A percentile compares a stretch with the other conserved stretches of the same genome.
Evolutionary conservation across 2,888 invertebrate species (phyloP).

Genomic region (Heliconius aoede): DNA sequence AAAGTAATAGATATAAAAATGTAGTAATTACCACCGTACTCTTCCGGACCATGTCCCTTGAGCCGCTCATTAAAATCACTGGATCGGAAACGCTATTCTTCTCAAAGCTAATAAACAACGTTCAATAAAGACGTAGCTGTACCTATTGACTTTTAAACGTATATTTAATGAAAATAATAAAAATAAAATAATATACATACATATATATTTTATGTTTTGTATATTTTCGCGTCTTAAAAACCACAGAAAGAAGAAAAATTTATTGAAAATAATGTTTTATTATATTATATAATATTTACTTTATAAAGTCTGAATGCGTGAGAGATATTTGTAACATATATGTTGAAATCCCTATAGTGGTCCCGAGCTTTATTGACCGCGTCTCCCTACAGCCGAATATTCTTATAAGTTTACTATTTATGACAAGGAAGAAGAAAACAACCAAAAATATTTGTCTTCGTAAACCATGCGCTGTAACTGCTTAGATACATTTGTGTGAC

Average conservation of each 20-base stretch:
- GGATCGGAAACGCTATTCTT: constrained; percentile 45
- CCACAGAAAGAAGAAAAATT: neutral
- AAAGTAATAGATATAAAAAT: constrained; percentile 32
- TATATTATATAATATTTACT: constrained; percentile 9
- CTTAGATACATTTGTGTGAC: constrained; percentile 22
- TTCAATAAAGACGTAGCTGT: constrained; percentile 38
- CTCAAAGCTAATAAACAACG: constrained; percentile 44
- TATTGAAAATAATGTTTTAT: neutral
- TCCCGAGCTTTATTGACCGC: constrained; percentile 12
- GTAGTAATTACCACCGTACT: constrained; percentile 42
- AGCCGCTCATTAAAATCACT: constrained; percentile 45
- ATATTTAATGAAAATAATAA: constrained; percentile 25
- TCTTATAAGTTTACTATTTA: constrained; percentile 20
- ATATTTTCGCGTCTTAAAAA: neutral
- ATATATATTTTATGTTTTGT: neutral
- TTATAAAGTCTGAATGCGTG: neutral
- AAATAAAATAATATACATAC: neutral
- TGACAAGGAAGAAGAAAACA: constrained; percentile 14
- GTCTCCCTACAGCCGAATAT: constrained; percentile 5
- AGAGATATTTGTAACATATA: neutral
- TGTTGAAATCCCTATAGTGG: neutral
- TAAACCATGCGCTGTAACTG: constrained; percentile 20
- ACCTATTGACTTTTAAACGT: constrained; percentile 28
- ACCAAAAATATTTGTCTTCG: constrained; percentile 26
- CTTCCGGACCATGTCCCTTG: constrained; percentile 40